Evolutionary conservation across 2,113 vertebrate species (phyloP).

Genomic region (Alexandromys fortis): DNA sequence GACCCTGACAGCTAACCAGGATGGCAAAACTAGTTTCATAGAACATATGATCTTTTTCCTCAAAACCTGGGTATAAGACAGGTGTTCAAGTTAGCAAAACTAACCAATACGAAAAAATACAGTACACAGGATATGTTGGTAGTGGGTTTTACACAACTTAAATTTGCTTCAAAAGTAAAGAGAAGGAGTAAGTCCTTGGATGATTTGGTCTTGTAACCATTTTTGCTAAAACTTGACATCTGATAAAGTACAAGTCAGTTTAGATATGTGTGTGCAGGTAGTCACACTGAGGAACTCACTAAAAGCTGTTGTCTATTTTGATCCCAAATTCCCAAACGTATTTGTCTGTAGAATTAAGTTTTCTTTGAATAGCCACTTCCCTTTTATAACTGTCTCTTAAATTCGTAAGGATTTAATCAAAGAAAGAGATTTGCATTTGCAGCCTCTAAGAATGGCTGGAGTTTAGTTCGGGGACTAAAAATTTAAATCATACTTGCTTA

Average conservation of each 20-base stretch:
- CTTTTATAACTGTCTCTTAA: constrained; percentile 1
- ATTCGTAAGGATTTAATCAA: constrained; percentile 11
- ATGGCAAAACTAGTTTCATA: background rate
- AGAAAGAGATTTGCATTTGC: background rate
- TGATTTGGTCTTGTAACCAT: constrained; percentile 3
- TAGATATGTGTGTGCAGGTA: background rate
- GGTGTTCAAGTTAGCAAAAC: background rate
- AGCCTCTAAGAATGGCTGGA: background rate
- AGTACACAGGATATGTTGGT: background rate
- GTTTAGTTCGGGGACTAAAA: background rate
- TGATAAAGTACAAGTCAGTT: background rate
- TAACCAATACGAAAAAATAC: background rate
- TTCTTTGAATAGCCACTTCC: background rate
- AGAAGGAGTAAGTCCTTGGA: background rate
- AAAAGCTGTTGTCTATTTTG: background rate
- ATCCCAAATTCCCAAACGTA: background rate
- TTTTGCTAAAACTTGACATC: constrained; percentile 22
- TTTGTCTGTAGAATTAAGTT: background rate
- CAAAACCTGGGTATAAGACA: background rate
- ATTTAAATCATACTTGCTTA: background rate
- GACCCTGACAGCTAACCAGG: background rate
- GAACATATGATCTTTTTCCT: background rate
- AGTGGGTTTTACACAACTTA: background rate
- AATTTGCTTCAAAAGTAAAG: constrained; percentile 2
- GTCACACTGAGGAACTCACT: background rate